A percentile compares a stretch with the other conserved stretches of the same genome.
These are phyloP conservation scores for Microcebus ravelobensis DNA, from an alignment of 2,113 vertebrate genomes.

Conservation along the genomic window DNA sequence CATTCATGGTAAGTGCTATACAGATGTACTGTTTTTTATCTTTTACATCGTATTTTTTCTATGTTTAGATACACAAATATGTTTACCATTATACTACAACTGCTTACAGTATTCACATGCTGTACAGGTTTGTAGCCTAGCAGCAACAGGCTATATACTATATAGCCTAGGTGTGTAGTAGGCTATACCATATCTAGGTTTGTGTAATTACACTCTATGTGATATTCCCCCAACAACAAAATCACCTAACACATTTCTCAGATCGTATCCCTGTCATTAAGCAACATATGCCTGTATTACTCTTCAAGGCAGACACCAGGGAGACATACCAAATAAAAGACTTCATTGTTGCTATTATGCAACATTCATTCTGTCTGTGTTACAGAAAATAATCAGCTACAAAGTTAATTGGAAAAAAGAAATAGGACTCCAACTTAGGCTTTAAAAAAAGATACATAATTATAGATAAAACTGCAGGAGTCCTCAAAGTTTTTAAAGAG, in stretches of 20 bases:
- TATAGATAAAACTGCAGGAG: neutral
- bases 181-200: neutral
- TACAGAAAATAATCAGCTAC: conserved; percentile 40
- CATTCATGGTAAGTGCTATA: neutral
- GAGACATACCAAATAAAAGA: neutral
- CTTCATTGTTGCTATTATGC: neutral
- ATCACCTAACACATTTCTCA: neutral
- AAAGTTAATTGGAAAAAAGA: conserved; percentile 35
- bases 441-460: conserved; percentile 37
- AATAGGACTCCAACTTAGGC: neutral
- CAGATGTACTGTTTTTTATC: neutral
- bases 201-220: neutral
- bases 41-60: neutral
- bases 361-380: conserved; percentile 13
- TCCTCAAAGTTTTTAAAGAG: no score
- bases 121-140: neutral
- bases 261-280: neutral
- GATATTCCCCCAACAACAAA: neutral
- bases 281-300: neutral
- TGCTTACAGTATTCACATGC: neutral
- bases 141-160: neutral
- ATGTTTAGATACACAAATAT: neutral
- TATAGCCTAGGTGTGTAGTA: neutral
- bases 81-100: neutral
- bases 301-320: neutral